Base-by-base conservation (phyloP, 2,888 invertebrate species). In the Hirtodrosophila histrioides region DNA sequence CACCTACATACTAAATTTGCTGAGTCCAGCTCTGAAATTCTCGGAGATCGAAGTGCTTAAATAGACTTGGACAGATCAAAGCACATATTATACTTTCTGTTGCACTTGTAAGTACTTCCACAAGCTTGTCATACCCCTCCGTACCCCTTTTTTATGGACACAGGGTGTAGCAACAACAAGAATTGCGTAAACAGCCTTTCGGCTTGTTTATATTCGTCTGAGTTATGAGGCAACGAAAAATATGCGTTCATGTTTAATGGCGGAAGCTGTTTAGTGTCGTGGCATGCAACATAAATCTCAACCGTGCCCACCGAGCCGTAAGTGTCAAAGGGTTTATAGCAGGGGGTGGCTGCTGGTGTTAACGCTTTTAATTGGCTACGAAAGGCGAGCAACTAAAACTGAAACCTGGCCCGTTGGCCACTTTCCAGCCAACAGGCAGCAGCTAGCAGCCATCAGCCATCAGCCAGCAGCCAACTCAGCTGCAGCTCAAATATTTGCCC, bases 251-350 rank as follows among this genome's bases (percentile, higher is more conserved):
- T 82, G 81, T 84, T 85, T 85, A 85, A 85, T 86, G 82, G 87
- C 87, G 87, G 78, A 86, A 79, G 82, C 86, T 85, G 84, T 85
- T 85, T 86, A 85, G 82, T 82, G 87, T 86, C 87, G 71, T 67
- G 78, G 61, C 83, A 67, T 67, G 45, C 54, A 69, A 68, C 85
- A 86, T 86, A 85, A 86, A 86, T 86, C 79, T 75, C 66, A 55
- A 39, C 46, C 41, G n/a, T 29, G 48, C 46, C 53, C 50, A 41
- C 12, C 69, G 40, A 60, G 58, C 24, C 31, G 48, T 65, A 50
- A 48, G 57, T 68, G 68, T 71, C 63, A 76, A 68, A 64, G 53
- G 68, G 54, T 68, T 17, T 17, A 53, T 67, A 12, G 48, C 0
- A 9, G n/a, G 3, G 12, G 10, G 11, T 3, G 43, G 46, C 45